These are phyloP conservation scores for Dicaeum eximium DNA, from an alignment of 2,113 vertebrate genomes.

Conservation along the genomic window DNA sequence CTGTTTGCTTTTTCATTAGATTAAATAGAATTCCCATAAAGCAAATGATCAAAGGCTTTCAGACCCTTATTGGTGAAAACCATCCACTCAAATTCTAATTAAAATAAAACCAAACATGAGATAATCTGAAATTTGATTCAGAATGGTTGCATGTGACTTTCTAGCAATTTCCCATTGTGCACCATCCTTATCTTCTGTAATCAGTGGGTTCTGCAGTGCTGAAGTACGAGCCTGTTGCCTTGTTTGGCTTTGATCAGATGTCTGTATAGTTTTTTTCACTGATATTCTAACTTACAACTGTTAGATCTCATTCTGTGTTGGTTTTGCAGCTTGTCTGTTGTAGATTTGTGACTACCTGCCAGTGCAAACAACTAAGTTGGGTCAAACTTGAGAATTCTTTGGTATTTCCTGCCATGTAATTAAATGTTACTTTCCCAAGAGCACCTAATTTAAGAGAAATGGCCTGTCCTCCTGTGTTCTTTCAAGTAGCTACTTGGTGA, in stretches of 20 bases:
- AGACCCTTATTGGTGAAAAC: conserved; percentile 51
- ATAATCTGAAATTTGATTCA: conserved; percentile 34
- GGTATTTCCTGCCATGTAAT: conserved; percentile 17
- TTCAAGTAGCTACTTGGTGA: conserved; percentile 13
- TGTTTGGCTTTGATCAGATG: conserved; percentile 44
- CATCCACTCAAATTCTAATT: conserved; percentile 17
- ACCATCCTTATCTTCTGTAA: conserved; percentile 38
- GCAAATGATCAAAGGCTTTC: conserved; percentile 45
- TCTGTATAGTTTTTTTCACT: neutral
- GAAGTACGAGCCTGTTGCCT: neutral
- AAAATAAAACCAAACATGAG: conserved; percentile 53
- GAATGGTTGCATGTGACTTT: conserved; percentile 39
- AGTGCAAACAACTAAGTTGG: neutral
- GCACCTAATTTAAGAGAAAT: conserved; percentile 3
- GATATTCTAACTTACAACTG: neutral
- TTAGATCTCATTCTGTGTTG: conserved; percentile 39
- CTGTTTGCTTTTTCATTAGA: conserved; percentile 48
- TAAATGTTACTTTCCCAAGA: conserved; percentile 18
- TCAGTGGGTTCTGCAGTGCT: neutral
- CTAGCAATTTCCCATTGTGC: conserved; percentile 19
- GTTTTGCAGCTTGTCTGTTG: conserved; percentile 24
- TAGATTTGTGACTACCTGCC: conserved; percentile 13
- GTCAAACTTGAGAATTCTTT: conserved; percentile 29
- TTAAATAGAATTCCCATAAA: conserved; percentile 52
- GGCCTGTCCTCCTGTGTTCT: neutral